Base-by-base conservation (phyloP, 1,140 invertebrate genomes). In the Drosophila auraria region DNA sequence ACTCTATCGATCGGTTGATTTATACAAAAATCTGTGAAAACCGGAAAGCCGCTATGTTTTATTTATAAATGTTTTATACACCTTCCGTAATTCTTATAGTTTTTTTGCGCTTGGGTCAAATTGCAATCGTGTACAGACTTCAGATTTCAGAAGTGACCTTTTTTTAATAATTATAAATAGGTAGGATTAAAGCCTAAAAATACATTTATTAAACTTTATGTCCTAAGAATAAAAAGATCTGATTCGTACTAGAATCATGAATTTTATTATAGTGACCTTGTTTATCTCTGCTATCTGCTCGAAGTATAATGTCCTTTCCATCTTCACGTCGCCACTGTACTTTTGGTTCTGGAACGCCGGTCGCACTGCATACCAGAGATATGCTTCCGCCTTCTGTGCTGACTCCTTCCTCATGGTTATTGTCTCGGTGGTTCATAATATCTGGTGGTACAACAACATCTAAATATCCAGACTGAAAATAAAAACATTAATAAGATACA, bases 361-460 rank as follows among this genome's bases (percentile, higher is more conserved):
- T 97, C 1, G 97, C 97, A 61, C 95, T 95, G 92, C 97, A 98
- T 45, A 95, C 94, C 25, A 98, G 93, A 23, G 95, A 95, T 45
- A 97, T 95, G 60, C 95, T 96, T 12, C 96, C 96, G 14, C 97
- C 97, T 92, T 98, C 97, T 33, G 95, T 93, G 5, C 96, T 95
- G 45, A 95, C 94, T 2, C 95, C 94, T 73, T 95, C 95, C 36
- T 93, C 93, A 2, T 79, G 45, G 75, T 92, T 93, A 53, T 82
- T 63, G 8, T 91, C 91, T 0, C 94, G 94, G 53, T 96, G 95
- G 87, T 96, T 95, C 62, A 97, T 93, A 80, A 97, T 97, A 90
- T 97, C 97, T 36, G 97, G 97, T 17, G 97, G 97, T 78, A 97
- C 97, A 70, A 97, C 95, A 68, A 98, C 97, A 65, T 96, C 95